Percentiles rank a stretch among this genome's conserved stretches.
Evolutionary conservation across 1,140 invertebrate genomes (phyloP).

Genomic region (Drosophila subpulchrella): DNA sequence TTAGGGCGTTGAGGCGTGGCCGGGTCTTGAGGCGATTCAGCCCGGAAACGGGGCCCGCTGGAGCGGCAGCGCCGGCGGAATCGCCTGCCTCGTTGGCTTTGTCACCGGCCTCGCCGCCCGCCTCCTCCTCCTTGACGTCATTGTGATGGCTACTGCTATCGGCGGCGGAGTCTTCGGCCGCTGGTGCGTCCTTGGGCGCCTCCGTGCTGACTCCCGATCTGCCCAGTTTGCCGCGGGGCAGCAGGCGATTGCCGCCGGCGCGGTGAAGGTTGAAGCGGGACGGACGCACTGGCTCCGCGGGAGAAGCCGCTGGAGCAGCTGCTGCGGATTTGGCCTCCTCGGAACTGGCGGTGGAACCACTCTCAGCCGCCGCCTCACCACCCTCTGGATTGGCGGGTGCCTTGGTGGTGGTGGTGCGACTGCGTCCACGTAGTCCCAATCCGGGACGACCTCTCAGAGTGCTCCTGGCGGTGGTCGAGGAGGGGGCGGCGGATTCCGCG

Average conservation of each 20-base stretch:
- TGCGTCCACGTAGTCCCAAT: conserved; percentile 86
- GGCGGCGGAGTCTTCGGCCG: conserved; percentile 82
- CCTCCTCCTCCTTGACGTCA: conserved; percentile 65
- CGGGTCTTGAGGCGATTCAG: conserved; percentile 80
- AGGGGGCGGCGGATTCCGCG: conserved; percentile 46
- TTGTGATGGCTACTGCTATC: conserved; percentile 73
- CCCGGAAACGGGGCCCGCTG: conserved; percentile 57
- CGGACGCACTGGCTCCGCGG: conserved; percentile 57
- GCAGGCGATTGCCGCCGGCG: conserved; percentile 63
- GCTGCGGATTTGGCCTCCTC: conserved; percentile 65
- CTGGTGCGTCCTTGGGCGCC: conserved; percentile 74
- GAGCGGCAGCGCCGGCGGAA: conserved; percentile 42
- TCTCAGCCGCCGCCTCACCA: conserved; percentile 70
- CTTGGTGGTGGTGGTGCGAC: conserved; percentile 85
- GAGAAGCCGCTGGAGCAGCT: conserved; percentile 60
- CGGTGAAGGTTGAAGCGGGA: conserved; percentile 81
- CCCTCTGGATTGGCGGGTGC: conserved; percentile 74
- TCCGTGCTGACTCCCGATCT: conserved; percentile 68
- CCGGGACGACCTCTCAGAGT: conserved; percentile 86
- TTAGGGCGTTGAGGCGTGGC: conserved; percentile 74
- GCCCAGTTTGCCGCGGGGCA: conserved; percentile 69
- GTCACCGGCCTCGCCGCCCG: conserved; percentile 40
- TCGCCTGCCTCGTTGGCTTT: conserved; percentile 58
- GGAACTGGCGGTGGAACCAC: conserved; percentile 83
- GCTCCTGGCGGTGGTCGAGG: conserved; percentile 83